Evolutionary conservation across 1,140 invertebrate genomes (phyloP).

Genomic region (Drosophila fuyamai): DNA sequence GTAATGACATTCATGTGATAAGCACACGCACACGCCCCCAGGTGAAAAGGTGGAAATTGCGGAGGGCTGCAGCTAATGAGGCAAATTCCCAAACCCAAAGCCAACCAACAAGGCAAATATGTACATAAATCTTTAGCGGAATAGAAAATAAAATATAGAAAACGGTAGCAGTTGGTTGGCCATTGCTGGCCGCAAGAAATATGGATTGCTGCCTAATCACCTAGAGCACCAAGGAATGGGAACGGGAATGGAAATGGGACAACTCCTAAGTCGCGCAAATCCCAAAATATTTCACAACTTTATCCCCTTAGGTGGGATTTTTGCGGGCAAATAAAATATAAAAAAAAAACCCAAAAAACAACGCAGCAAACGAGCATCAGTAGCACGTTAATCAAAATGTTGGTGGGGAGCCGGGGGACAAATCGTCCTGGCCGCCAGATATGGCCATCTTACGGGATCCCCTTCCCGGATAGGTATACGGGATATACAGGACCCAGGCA

Average conservation of each 20-base stretch:
- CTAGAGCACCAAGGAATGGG: slow-evolving; percentile 28
- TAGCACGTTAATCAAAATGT: slow-evolving; percentile 80
- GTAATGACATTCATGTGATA: slow-evolving; percentile 81
- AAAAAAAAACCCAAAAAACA: slow-evolving; percentile 27
- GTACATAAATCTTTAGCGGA: slow-evolving; percentile 74
- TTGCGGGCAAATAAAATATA: slow-evolving; percentile 54
- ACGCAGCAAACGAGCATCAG: slow-evolving; percentile 47
- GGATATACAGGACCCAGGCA: slow-evolving; percentile 43
- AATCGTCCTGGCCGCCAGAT: slow-evolving; percentile 49
- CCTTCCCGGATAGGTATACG: slow-evolving; percentile 21
- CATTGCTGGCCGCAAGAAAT: slow-evolving; percentile 64
- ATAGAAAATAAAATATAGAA: slow-evolving; percentile 29
- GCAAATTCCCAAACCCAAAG: slow-evolving; percentile 35
- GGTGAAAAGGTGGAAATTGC: slow-evolving; percentile 31
- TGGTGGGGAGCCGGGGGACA: slow-evolving; percentile 41
- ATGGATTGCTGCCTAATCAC: slow-evolving; percentile 80
- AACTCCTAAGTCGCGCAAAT: slow-evolving; percentile 76
- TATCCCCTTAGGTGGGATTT: slow-evolving; percentile 81
- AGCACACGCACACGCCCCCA: slow-evolving; percentile 76
- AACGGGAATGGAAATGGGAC: slow-evolving; percentile 12
- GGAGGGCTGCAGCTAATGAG: slow-evolving; percentile 75
- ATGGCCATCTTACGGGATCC: slow-evolving; percentile 46
- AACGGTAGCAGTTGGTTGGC: slow-evolving; percentile 53
- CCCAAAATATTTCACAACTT: slow-evolving; percentile 82
- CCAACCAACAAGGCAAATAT: slow-evolving; percentile 60